Percentiles rank a stretch among this genome's conserved stretches.
Evolutionary conservation across 1,140 invertebrate genomes (phyloP).

Genomic region (Sycophaga agraensis): DNA sequence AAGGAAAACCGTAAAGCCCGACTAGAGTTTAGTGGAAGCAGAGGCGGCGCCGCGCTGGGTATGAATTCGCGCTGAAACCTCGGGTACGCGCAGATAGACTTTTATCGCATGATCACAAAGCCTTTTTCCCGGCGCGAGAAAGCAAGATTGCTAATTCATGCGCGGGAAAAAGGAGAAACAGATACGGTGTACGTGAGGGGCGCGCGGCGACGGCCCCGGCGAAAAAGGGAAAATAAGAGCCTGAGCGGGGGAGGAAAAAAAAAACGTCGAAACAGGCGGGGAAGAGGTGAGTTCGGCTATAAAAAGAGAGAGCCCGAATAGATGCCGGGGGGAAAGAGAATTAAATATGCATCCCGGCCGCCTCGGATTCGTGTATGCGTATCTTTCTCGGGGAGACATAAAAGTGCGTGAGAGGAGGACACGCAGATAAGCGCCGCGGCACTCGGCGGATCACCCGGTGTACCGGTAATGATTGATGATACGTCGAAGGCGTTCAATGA

Average conservation of each 20-base stretch:
- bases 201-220: too few relatives aligned
- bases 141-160: slow-evolving; percentile 15
- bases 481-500: not conserved
- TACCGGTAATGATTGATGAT: not conserved
- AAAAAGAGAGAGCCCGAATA: not conserved
- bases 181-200: too few relatives aligned
- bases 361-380: too few relatives aligned
- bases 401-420: too few relatives aligned
- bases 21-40: too few relatives aligned
- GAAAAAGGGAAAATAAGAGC: too few relatives aligned
- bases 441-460: too few relatives aligned
- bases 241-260: not conserved
- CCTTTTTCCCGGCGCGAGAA: not conserved
- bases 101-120: slow-evolving; percentile 4
- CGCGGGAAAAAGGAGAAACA: not conserved
- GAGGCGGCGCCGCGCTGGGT: too few relatives aligned
- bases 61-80: too few relatives aligned
- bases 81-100: not conserved
- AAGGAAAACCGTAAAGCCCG: too few relatives aligned
- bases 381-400: too few relatives aligned
- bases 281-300: not conserved
- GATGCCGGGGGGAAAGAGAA: not conserved
- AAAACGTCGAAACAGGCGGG: not conserved
- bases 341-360: slow-evolving; percentile 8
- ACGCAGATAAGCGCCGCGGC: too few relatives aligned